Conservation (phyloP, 2,113 vertebrate genomes). For the Dunckerocampus dactyliophorus region DNA sequence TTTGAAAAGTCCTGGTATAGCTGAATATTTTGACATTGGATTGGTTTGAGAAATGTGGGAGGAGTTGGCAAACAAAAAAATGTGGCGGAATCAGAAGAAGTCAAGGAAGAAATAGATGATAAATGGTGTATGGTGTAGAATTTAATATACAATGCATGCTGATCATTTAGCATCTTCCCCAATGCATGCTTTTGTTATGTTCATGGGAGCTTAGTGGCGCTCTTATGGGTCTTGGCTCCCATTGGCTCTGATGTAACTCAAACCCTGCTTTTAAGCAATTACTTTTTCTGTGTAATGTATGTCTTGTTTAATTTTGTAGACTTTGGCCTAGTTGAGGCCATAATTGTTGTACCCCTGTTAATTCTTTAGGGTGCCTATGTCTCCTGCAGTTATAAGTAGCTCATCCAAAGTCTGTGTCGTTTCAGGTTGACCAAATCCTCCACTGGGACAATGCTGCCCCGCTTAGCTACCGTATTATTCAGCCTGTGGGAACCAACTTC, state of each 20-base stretch:
- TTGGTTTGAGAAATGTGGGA: no score
- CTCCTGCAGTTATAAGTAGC: slow-evolving; percentile 39
- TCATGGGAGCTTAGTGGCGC: no score
- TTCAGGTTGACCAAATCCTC: slow-evolving; percentile 64
- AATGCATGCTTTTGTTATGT: no score
- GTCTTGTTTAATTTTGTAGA: neutral
- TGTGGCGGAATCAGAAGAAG: no score
- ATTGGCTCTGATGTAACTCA: neutral
- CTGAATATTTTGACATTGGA: no score
- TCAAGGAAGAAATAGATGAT: no score
- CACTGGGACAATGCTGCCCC: slow-evolving; percentile 72
- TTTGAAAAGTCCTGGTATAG: no score
- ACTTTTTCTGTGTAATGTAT: neutral
- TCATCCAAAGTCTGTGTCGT: slow-evolving; percentile 59
- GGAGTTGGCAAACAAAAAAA: no score
- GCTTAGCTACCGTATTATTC: slow-evolving; percentile 78
- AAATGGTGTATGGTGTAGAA: no score
- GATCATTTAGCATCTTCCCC: no score
- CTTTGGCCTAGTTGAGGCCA: slow-evolving; percentile 12
- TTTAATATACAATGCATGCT: no score
- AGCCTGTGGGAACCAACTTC: slow-evolving; percentile 84
- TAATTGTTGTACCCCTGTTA: neutral
- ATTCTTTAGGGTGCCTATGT: slow-evolving; percentile 29
- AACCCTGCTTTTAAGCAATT: slow-evolving; percentile 2
- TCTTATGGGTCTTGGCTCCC: no score